These are phyloP conservation scores for Lucinisca nassula DNA, from an alignment of 2,888 invertebrate genomes.

Conservation along the genomic window DNA sequence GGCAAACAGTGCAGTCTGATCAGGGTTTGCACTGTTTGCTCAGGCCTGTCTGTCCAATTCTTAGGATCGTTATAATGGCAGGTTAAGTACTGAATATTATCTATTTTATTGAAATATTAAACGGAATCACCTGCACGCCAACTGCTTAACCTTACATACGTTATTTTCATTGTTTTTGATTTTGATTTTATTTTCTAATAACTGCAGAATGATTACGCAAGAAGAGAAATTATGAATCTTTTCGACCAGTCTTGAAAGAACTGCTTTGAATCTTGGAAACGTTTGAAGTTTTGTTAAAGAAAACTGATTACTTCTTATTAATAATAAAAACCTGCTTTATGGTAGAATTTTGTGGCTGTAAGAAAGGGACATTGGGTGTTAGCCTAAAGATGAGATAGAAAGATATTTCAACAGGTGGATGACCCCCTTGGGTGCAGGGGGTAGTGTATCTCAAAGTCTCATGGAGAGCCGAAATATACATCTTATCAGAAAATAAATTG, in stretches of 20 bases:
- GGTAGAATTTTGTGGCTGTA: background rate
- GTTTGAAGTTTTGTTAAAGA: slow-evolving; percentile 13
- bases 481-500: slow-evolving; percentile 1
- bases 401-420: background rate
- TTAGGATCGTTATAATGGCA: too few species aligned
- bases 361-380: background rate
- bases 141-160: background rate
- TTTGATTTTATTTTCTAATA: slow-evolving; percentile 6
- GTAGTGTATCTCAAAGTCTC: background rate
- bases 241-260: background rate
- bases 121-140: background rate
- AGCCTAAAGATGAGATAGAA: background rate
- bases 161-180: slow-evolving; percentile 6
- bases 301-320: slow-evolving; percentile 12
- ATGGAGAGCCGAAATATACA: background rate
- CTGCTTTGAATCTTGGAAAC: background rate
- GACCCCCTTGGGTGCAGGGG: background rate
- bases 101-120: background rate
- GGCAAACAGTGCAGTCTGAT: too few species aligned
- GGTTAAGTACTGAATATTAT: slow-evolving; percentile 3
- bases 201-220: background rate
- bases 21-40: too few species aligned
- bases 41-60: too few species aligned
- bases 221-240: background rate
- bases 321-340: background rate